Base-by-base conservation (phyloP, 1,140 invertebrate genomes). In the Ylistrum balloti region DNA sequence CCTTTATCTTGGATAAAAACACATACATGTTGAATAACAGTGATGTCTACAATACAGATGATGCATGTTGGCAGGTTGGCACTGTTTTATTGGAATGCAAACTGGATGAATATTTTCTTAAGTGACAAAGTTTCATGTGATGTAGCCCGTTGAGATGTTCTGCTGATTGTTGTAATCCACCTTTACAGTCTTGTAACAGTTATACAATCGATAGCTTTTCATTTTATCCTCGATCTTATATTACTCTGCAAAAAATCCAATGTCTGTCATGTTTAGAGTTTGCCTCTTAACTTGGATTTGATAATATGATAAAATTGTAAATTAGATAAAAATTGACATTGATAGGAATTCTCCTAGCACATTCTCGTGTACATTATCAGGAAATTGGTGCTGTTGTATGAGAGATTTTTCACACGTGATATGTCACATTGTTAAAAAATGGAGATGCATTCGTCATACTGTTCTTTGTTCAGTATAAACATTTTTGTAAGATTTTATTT, bases 181-280 rank as follows among this genome's bases (percentile, higher is more conserved):
- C 56, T 74, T 74, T 17, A 28, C n/a, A 74, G 28, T 74, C 56
- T 28, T 74, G 56, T 74, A 74, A 74, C 41, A 45, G 41, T 45
- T 9, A 45, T 9, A 74, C n/a, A 28, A 74, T 74, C 56, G 22
- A 74, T 74, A 5, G 28, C 56, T 28, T 5, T 45, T 45, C 13
- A 7, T 56, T 56, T 56, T 56, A 22, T 56, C 22, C 28, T n/a
- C 28, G 56, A 74, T 74, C n/a, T 74, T 74, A n/a, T 74, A 74
- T 74, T 17, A 9, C 56, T 28, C 22, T 17, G 28, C 28, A 74
- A 74, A 74, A 74, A 74, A 74, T 74, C 56, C 5, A n/a, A 9
- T 74, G 56, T 74, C 56, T 74, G 56, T 74, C 56, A 74, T 74
- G 56, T 74, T 74, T 74, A 22, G 28, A 74, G 28, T 74, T 74